Conservation (phyloP, 2,797 vertebrate species). For the Phrynocephalus guinanensis region DNA sequence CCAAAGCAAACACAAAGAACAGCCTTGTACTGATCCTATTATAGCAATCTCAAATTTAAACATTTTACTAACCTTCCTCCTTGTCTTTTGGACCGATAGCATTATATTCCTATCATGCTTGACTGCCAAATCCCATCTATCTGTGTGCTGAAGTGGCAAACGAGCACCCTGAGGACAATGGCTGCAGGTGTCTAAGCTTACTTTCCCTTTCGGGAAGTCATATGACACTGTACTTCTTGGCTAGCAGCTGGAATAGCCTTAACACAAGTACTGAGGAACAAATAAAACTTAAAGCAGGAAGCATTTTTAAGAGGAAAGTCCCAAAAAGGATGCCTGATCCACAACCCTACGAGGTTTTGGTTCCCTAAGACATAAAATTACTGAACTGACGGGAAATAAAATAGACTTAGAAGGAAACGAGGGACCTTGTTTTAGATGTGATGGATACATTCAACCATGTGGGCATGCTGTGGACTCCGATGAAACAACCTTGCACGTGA, state of each 20-base stretch:
- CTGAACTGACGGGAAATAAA: background rate
- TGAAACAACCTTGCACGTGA: background rate
- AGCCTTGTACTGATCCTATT: slow-evolving; percentile 19
- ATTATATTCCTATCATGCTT: background rate
- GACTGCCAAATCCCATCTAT: slow-evolving; percentile 44
- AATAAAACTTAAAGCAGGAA: background rate
- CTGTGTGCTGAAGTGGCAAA: background rate
- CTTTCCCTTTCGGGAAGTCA: slow-evolving; percentile 12
- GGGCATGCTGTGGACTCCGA: background rate
- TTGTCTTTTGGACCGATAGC: slow-evolving; percentile 32
- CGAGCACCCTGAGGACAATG: slow-evolving; percentile 27
- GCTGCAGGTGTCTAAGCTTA: slow-evolving; percentile 36
- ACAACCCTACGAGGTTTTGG: background rate
- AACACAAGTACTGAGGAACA: background rate
- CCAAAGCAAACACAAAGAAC: slow-evolving; percentile 13
- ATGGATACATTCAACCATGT: background rate
- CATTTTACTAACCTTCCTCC: background rate
- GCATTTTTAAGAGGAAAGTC: background rate
- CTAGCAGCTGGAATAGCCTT: slow-evolving; percentile 5
- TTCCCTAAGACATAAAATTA: background rate
- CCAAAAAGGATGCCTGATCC: background rate
- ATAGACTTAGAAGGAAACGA: background rate
- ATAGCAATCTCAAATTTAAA: background rate
- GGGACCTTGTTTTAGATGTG: background rate
- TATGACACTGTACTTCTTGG: slow-evolving; percentile 11